These are phyloP conservation scores for Nymphalis urticae DNA, from an alignment of 2,888 invertebrate genomes.

Conservation along the genomic window DNA sequence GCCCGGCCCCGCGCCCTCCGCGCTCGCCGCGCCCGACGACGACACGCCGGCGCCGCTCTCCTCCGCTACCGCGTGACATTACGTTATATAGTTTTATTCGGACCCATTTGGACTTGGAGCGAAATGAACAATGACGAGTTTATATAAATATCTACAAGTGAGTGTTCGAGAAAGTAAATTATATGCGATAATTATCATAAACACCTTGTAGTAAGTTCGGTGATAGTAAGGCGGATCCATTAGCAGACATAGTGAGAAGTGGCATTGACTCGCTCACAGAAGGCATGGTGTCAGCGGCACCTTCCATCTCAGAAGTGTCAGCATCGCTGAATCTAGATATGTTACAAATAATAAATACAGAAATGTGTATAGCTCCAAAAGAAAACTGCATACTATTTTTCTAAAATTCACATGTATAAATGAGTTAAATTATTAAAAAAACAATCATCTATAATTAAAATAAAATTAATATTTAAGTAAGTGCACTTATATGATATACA, in stretches of 20 bases:
- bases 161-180: too few relatives aligned
- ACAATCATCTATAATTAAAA: too few relatives aligned
- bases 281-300: slow-evolving; percentile 70
- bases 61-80: slow-evolving; percentile 46
- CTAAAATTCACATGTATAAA: too few relatives aligned
- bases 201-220: slow-evolving; percentile 63
- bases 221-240: slow-evolving; percentile 68
- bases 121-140: too few relatives aligned
- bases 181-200: background rate
- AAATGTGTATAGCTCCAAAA: too few relatives aligned
- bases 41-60: slow-evolving; percentile 64
- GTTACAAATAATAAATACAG: background rate
- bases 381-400: too few relatives aligned
- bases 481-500: too few relatives aligned
- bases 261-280: slow-evolving; percentile 73
- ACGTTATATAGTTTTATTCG: background rate
- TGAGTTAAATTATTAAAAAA: too few relatives aligned
- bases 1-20: slow-evolving; percentile 33
- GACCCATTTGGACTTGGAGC: too few relatives aligned
- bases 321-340: slow-evolving; percentile 67
- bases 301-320: slow-evolving; percentile 76
- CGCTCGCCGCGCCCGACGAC: slow-evolving; percentile 53
- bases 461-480: too few relatives aligned
- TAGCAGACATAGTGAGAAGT: slow-evolving; percentile 63
- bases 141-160: too few relatives aligned